Conservation (phyloP, 2,113 vertebrate species). For the Clarias magur region DNA sequence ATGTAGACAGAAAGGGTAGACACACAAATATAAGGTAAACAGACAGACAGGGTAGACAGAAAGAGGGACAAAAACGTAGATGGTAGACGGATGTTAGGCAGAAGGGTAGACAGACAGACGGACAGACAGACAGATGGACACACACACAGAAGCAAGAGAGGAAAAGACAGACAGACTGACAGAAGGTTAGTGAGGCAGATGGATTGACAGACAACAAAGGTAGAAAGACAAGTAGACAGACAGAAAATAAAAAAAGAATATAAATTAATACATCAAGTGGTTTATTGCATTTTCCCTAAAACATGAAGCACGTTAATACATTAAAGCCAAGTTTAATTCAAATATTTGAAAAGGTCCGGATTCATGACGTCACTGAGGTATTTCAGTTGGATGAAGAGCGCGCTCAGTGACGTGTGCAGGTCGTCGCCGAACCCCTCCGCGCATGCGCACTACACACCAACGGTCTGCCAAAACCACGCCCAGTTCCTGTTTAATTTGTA, state of each 20-base stretch:
- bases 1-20: no score
- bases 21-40: no score
- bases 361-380: neutral
- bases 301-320: neutral
- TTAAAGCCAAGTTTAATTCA: neutral
- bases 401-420: neutral
- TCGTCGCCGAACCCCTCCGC: neutral
- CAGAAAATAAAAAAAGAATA: neutral
- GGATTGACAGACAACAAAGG: neutral
- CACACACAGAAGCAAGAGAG: neutral
- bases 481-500: neutral
- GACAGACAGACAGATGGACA: neutral
- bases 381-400: neutral
- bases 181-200: neutral
- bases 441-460: constrained; percentile 4
- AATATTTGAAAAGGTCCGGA: neutral
- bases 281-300: neutral
- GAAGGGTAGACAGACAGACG: no score
- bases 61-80: no score
- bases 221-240: neutral
- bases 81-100: no score
- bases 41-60: no score
- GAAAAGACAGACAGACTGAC: neutral
- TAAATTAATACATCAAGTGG: neutral
- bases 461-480: neutral